phyloP scores from a whole-genome alignment of 2,888 invertebrate genomes.

The Nasonia oneida region DNA sequence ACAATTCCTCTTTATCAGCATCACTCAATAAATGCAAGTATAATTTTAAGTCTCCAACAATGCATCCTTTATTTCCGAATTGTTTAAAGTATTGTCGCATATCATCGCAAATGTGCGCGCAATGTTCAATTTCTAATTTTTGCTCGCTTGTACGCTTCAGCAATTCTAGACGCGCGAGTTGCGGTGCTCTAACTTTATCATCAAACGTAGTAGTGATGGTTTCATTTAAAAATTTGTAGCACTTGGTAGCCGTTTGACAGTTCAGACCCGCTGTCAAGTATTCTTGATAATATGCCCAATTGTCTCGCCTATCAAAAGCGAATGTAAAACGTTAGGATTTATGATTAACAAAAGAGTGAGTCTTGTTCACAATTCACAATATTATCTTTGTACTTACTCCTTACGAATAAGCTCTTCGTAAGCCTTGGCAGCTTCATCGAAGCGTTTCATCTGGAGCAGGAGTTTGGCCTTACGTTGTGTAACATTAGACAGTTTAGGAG shows the following conservation, averaged over 20 bases:
- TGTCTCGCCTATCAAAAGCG: slow-evolving; percentile 75
- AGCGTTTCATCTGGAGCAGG: slow-evolving; percentile 86
- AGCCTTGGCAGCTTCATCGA: slow-evolving; percentile 87
- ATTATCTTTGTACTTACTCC: slow-evolving; percentile 81
- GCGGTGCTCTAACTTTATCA: slow-evolving; percentile 86
- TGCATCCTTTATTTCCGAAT: slow-evolving; percentile 94
- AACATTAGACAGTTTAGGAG: slow-evolving; percentile 74
- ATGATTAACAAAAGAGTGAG: background rate
- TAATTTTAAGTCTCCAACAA: slow-evolving; percentile 89
- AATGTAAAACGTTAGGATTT: slow-evolving; percentile 50
- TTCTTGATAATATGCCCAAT: slow-evolving; percentile 79
- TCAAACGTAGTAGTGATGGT: slow-evolving; percentile 69
- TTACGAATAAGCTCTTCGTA: slow-evolving; percentile 88
- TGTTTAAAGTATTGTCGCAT: slow-evolving; percentile 89
- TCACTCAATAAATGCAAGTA: slow-evolving; percentile 87
- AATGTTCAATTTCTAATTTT: slow-evolving; percentile 68
- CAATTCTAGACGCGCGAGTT: slow-evolving; percentile 90
- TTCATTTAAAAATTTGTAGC: slow-evolving; percentile 76
- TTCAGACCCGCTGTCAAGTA: slow-evolving; percentile 78
- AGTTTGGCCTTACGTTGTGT: slow-evolving; percentile 87
- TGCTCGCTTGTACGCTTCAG: slow-evolving; percentile 81
- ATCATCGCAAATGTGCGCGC: slow-evolving; percentile 82
- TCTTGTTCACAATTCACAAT: background rate
- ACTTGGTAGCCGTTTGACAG: slow-evolving; percentile 74
- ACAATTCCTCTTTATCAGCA: slow-evolving; percentile 82